phyloP scores from a whole-genome alignment of 2,888 invertebrate species.

The Hirtodrosophila histrioides region DNA sequence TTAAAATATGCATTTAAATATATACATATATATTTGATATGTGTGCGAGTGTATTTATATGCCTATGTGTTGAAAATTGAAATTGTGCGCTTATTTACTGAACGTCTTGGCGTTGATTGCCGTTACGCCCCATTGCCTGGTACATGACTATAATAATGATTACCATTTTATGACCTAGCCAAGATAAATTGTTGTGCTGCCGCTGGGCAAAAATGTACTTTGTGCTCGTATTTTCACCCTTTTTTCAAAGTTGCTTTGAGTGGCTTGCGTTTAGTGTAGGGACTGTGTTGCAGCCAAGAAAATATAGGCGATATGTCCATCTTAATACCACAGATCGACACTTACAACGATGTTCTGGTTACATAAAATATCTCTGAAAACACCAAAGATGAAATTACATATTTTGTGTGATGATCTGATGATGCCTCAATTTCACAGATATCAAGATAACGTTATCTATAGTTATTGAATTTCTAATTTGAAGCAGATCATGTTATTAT shows the following conservation, averaged over 20 bases:
- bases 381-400: no score
- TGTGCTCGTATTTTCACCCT: constrained; percentile 36
- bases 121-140: constrained; percentile 79
- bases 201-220: constrained; percentile 15
- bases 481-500: no score
- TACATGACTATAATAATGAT: constrained; percentile 77
- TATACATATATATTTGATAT: constrained; percentile 25
- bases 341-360: no score
- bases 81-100: constrained; percentile 74
- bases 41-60: constrained; percentile 25
- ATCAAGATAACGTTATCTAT: no score
- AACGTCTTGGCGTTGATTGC: constrained; percentile 74
- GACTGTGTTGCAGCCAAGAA: neutral
- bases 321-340: no score
- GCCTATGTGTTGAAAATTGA: constrained; percentile 65
- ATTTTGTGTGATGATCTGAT: no score
- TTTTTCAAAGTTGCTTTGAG: constrained; percentile 13
- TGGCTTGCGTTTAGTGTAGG: neutral
- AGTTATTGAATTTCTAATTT: no score
- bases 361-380: no score
- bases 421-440: no score
- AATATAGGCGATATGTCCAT: no score
- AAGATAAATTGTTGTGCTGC: constrained; percentile 59
- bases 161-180: constrained; percentile 65
- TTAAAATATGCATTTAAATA: constrained; percentile 79